Conservation (phyloP, 2,888 invertebrate genomes). For the Dorcus parallelipipedus region DNA sequence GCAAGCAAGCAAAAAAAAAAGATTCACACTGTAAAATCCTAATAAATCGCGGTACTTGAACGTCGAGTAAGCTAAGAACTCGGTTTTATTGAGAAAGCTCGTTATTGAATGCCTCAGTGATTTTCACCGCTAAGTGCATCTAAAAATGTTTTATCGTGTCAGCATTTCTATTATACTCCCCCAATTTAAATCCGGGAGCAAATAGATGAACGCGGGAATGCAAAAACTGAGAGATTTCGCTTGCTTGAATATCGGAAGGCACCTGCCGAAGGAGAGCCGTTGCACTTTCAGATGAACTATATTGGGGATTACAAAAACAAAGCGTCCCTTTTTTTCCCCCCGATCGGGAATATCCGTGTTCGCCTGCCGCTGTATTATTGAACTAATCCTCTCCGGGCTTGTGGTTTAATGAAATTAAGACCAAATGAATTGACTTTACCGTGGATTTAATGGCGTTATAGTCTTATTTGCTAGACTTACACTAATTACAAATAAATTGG, state of each 20-base stretch:
- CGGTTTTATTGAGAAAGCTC: no score
- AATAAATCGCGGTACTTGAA: no score
- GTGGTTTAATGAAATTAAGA: conserved; percentile 35
- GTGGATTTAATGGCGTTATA: conserved; percentile 27
- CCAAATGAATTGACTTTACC: conserved; percentile 33
- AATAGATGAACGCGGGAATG: background rate
- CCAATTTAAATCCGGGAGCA: background rate
- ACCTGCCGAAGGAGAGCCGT: background rate
- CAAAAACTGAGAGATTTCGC: background rate
- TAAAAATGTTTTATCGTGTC: no score
- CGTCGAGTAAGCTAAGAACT: no score
- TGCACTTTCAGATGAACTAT: no score
- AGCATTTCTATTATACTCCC: no score
- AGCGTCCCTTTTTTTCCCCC: conserved; percentile 3
- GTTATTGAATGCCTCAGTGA: no score
- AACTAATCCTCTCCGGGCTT: conserved; percentile 29
- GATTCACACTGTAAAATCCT: no score
- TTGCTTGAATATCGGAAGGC: no score
- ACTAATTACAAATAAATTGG: conserved; percentile 19
- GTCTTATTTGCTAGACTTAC: conserved; percentile 7
- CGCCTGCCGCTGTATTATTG: conserved; percentile 21
- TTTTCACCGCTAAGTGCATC: no score
- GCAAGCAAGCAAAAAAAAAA: no score
- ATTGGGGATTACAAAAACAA: conserved; percentile 10
- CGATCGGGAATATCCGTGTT: conserved; percentile 4